Conservation (phyloP, 2,113 vertebrate genomes). For the Rhegmatorhina hoffmannsi region DNA sequence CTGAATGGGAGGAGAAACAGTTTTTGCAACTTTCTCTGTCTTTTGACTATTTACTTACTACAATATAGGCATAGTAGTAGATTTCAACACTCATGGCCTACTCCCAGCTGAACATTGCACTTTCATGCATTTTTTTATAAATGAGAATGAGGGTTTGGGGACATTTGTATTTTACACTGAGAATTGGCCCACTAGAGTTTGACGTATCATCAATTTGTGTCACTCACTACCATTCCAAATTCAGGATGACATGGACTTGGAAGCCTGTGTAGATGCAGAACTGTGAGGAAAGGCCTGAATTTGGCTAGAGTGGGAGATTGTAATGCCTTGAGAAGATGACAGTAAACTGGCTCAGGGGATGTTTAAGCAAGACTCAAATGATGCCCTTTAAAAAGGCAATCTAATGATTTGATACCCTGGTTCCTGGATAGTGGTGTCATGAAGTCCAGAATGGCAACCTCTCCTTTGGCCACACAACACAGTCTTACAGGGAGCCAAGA, state of each 20-base stretch:
- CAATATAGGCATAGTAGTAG: neutral
- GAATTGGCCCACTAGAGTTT: neutral
- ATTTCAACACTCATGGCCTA: neutral
- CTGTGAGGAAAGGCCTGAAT: neutral
- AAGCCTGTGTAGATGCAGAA: neutral
- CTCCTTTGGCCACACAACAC: neutral
- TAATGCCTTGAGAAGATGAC: neutral
- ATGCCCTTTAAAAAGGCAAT: neutral
- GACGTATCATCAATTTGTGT: conserved; percentile 7
- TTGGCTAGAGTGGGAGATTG: neutral
- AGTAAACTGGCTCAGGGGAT: neutral
- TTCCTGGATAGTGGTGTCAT: neutral
- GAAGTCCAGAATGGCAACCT: neutral
- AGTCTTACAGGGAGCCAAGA: conserved; percentile 11
- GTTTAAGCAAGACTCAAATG: neutral
- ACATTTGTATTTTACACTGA: neutral
- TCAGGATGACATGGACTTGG: conserved; percentile 15
- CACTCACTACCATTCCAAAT: conserved; percentile 12
- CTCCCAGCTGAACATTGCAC: neutral
- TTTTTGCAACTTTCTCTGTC: neutral
- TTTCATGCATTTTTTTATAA: neutral
- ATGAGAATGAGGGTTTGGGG: neutral
- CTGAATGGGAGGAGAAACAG: neutral
- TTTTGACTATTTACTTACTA: neutral
- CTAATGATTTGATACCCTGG: neutral